These are phyloP conservation scores for Pteruthius melanotis DNA, from an alignment of 2,113 vertebrate genomes.

Conservation along the genomic window DNA sequence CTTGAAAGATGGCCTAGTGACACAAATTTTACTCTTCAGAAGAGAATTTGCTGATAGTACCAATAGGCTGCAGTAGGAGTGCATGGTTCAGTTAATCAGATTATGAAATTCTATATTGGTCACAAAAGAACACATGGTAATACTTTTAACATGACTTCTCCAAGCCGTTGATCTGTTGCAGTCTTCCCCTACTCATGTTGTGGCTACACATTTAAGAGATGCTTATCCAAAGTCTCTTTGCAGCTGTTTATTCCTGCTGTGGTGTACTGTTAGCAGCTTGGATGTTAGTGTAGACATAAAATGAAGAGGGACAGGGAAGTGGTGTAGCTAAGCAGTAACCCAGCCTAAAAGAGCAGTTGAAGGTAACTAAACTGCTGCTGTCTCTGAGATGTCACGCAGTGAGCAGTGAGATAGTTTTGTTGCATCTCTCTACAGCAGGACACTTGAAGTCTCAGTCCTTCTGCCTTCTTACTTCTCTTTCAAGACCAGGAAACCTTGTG, in stretches of 20 bases:
- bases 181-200: neutral
- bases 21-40: neutral
- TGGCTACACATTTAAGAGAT: neutral
- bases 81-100: neutral
- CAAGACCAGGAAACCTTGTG: neutral
- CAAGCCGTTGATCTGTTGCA: neutral
- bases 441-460: neutral
- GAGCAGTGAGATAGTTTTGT: neutral
- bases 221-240: neutral
- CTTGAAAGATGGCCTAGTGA: neutral
- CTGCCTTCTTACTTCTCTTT: neutral
- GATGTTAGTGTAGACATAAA: neutral
- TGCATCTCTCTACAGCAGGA: neutral
- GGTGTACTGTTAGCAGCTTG: neutral
- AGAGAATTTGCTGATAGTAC: neutral
- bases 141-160: neutral
- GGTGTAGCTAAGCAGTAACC: neutral
- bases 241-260: neutral
- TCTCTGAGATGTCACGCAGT: neutral
- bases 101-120: neutral
- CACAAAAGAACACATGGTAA: neutral
- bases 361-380: neutral
- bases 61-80: neutral
- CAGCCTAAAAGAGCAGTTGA: neutral
- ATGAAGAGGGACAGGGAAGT: neutral